Base-by-base conservation (phyloP, 1,140 invertebrate genomes). In the Agrypnia vestita region DNA sequence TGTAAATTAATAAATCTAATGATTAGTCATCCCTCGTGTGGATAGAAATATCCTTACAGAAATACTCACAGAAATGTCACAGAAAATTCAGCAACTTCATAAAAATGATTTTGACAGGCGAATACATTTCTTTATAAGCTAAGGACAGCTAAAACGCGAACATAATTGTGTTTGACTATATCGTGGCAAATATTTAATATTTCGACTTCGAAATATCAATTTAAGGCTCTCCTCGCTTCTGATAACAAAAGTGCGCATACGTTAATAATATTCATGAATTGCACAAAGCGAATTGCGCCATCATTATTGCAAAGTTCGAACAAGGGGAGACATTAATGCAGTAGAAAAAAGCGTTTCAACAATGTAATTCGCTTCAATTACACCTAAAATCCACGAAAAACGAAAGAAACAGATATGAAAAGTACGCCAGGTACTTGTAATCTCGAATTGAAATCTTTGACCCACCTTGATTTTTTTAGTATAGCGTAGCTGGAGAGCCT, bases 381-480 rank as follows among this genome's bases (percentile, higher is more conserved):
- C 1, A 51, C n/a, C 8, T 13, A 13, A 15, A 51, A 69, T 25
- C 8, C 12, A 64, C 13, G 0, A n/a, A 64, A 43, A 13, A 25
- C 25, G 35, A 25, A 13, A 69, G 13, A 69, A 47, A 69, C 43
- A 4, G 15, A 47, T 6, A 10, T 15, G 46, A 69, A 69, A 49
- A 46, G 44, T 13, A 69, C 7, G 46, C 4, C 15, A 69, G 19
- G 64, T 17, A 49, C n/a, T 69, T 44, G 43, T 69, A 69, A 69
- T 69, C 64, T 69, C 17, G 19, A 19, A 56, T 17, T 15, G 64
- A 69, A 69, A 69, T 69, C 64, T 69, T 69, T 69, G 78, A 79
- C 78, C 78, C 69, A 78, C 76, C 76, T 78, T 47, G 67, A 62
- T 76, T 76, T 76, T 47, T 47, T 47, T n/a, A 17, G 12, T n/a